Percentiles rank a stretch among this genome's conserved stretches.
phyloP scores from a whole-genome alignment of 2,113 vertebrate genomes.

The Suncus etruscus region DNA sequence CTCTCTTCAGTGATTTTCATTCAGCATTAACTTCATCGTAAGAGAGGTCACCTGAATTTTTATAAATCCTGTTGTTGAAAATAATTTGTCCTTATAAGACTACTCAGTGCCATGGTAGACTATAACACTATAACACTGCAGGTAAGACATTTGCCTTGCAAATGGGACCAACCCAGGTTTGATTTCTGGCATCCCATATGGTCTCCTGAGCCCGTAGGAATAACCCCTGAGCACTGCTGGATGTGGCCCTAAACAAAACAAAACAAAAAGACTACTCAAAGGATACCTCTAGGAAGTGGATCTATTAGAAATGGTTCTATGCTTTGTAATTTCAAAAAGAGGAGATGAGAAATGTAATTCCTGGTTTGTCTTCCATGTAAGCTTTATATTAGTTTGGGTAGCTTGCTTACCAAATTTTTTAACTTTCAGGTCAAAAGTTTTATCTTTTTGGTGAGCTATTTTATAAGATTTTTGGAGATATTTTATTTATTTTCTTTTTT shows the following conservation, averaged over 20 bases:
- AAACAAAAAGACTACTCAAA: background rate
- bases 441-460: conserved; percentile 38
- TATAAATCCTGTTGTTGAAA: background rate
- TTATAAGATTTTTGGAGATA: background rate
- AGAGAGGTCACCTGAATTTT: background rate
- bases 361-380: accelerated
- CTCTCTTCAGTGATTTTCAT: accelerated
- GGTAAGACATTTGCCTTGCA: no score
- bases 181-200: no score
- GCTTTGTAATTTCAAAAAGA: accelerated
- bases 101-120: background rate
- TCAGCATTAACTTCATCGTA: accelerated
- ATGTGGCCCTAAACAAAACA: no score
- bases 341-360: background rate
- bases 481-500: background rate
- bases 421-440: conserved; percentile 19
- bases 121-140: no score
- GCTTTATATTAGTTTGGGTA: background rate
- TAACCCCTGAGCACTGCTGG: no score
- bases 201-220: no score
- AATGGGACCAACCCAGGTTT: no score
- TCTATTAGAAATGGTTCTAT: background rate
- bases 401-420: background rate
- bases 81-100: background rate
- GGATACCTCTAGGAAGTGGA: background rate